A percentile compares a stretch with the other conserved stretches of the same genome.
Evolutionary conservation across 2,888 invertebrate genomes (phyloP).

Genomic region (Microplitis manilae): DNA sequence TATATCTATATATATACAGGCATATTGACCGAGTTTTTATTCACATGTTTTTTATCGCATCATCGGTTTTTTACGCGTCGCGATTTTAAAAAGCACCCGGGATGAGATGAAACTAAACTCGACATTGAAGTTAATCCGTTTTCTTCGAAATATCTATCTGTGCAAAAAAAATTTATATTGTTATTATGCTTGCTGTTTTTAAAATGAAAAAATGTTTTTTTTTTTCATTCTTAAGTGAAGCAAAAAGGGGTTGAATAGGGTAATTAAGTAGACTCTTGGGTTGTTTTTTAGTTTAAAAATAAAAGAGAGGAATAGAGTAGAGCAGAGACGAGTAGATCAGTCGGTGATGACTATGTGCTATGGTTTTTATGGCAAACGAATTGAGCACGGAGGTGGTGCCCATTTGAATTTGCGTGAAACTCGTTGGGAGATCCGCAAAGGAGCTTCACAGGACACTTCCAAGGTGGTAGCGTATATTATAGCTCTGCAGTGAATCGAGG

Average conservation of each 20-base stretch:
- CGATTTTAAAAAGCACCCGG: slow-evolving; percentile 5
- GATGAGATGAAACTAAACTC: slow-evolving; percentile 20
- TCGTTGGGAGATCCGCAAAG: slow-evolving; percentile 37
- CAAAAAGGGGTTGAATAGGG: slow-evolving; percentile 11
- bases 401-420: slow-evolving; percentile 66
- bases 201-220: not conserved
- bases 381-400: slow-evolving; percentile 55
- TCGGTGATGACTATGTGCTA: slow-evolving; percentile 55
- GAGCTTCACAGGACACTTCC: slow-evolving; percentile 10
- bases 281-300: slow-evolving; percentile 26
- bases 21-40: slow-evolving; percentile 20
- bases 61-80: slow-evolving; percentile 8
- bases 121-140: slow-evolving; percentile 21
- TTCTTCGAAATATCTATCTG: slow-evolving; percentile 10
- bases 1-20: slow-evolving; percentile 4
- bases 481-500: not conserved
- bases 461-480: slow-evolving; percentile 26
- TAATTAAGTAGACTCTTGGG: slow-evolving; percentile 15
- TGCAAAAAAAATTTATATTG: not conserved
- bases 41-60: slow-evolving; percentile 19
- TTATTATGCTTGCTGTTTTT: not conserved
- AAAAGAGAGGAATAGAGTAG: slow-evolving; percentile 32
- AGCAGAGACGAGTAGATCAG: slow-evolving; percentile 12
- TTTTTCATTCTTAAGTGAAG: not conserved
- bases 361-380: slow-evolving; percentile 60